These are phyloP conservation scores for Bradysia coprophila DNA, from an alignment of 1,140 invertebrate species.

Conservation along the genomic window DNA sequence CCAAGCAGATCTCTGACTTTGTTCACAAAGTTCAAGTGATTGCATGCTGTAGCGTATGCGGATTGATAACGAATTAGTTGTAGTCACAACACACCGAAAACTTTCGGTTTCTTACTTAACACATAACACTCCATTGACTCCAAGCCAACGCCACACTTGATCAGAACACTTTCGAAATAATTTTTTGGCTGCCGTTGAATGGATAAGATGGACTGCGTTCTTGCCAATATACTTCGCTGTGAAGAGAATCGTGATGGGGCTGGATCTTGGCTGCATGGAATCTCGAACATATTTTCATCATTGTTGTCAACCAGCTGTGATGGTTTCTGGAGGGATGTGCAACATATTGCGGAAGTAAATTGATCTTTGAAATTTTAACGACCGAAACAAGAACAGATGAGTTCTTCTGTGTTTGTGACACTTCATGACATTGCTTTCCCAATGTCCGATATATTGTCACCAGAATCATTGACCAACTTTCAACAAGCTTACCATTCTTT, in stretches of 20 bases:
- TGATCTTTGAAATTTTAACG: too few species aligned
- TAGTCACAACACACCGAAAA: background rate
- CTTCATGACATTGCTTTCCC: too few species aligned
- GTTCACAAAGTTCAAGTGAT: slow-evolving; percentile 18
- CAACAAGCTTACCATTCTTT: too few species aligned
- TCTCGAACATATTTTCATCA: too few species aligned
- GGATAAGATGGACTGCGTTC: slow-evolving; percentile 12
- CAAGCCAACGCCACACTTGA: slow-evolving; percentile 15
- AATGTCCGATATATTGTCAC: too few species aligned
- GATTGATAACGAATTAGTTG: background rate
- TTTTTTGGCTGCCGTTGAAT: slow-evolving; percentile 15
- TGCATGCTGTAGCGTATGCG: slow-evolving; percentile 8
- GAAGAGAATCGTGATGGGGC: slow-evolving; percentile 13
- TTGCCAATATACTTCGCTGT: slow-evolving; percentile 14
- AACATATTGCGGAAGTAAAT: too few species aligned
- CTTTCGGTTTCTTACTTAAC: slow-evolving; percentile 7
- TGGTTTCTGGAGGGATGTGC: too few species aligned
- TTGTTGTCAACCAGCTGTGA: too few species aligned
- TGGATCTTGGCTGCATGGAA: background rate
- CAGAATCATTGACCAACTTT: too few species aligned
- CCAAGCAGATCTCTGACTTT: slow-evolving; percentile 15
- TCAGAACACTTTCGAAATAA: slow-evolving; percentile 18
- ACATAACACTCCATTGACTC: slow-evolving; percentile 15
- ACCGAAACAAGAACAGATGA: too few species aligned
- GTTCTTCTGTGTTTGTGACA: too few species aligned